phyloP scores from a whole-genome alignment of 2,888 invertebrate species.

The Sminthurides aquaticus region DNA sequence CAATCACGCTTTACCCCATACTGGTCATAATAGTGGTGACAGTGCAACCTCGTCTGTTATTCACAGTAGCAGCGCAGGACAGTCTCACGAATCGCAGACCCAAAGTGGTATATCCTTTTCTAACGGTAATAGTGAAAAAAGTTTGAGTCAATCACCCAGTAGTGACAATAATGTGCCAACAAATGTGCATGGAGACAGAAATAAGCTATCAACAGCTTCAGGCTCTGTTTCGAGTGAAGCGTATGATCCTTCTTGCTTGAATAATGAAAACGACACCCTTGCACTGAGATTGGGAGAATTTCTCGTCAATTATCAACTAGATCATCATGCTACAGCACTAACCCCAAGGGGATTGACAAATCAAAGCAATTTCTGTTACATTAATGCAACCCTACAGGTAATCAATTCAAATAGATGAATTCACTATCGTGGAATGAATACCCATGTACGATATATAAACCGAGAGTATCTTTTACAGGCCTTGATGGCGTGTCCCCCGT shows the following conservation, averaged over 20 bases:
- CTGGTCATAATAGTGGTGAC: constrained; percentile 1
- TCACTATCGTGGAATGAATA: not conserved
- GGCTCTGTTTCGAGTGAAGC: not conserved
- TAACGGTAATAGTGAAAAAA: not conserved
- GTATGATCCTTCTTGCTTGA: constrained; percentile 13
- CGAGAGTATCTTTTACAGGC: constrained; percentile 58
- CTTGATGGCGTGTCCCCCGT: constrained; percentile 85
- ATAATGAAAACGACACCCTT: constrained; percentile 39
- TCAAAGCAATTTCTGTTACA: constrained; percentile 91
- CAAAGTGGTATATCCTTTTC: not conserved
- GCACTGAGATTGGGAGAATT: constrained; percentile 57
- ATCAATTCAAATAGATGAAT: constrained; percentile 4
- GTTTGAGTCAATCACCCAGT: not conserved
- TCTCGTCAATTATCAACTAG: constrained; percentile 65
- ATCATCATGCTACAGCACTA: constrained; percentile 69
- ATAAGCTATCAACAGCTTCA: not conserved
- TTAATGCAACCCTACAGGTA: constrained; percentile 72
- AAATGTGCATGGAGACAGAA: not conserved
- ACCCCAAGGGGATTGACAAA: constrained; percentile 86
- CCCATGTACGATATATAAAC: too few relatives aligned
- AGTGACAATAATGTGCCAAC: constrained; percentile 18
- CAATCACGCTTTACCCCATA: constrained; percentile 1
- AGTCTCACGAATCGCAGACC: not conserved
- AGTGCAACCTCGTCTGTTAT: constrained; percentile 7
- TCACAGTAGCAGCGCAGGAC: not conserved